phyloP scores from a whole-genome alignment of 92 coral and sea anemone species.

The Pocillopora grandis region DNA sequence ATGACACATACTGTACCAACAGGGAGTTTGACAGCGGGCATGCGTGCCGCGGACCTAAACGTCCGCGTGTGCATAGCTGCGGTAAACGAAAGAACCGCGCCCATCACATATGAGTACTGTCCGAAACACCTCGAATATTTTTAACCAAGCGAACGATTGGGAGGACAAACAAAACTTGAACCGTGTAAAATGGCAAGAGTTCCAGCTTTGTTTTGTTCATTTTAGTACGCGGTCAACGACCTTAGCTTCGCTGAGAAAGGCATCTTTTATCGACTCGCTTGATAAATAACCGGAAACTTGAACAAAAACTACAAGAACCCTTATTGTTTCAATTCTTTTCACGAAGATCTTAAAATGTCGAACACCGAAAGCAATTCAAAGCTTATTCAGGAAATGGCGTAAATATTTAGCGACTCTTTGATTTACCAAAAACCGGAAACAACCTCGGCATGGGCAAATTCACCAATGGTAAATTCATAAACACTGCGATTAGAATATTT shows the following conservation, averaged over 20 bases:
- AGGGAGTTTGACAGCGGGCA: slow-evolving; percentile 12
- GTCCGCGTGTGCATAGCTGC: slow-evolving; percentile 31
- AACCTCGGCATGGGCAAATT: background rate
- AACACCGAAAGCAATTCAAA: background rate
- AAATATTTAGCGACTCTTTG: background rate
- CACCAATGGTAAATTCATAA: background rate
- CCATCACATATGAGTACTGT: background rate
- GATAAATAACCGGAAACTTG: slow-evolving; percentile 18
- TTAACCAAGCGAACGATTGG: background rate
- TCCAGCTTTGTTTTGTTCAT: background rate
- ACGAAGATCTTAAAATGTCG: background rate
- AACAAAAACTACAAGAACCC: slow-evolving; percentile 4
- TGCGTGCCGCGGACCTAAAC: slow-evolving; percentile 18
- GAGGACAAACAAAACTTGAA: background rate
- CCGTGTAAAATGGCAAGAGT: background rate
- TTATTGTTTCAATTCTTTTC: background rate
- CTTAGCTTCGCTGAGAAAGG: background rate
- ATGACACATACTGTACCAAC: slow-evolving; percentile 6
- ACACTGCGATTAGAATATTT: background rate
- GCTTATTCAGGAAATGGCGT: slow-evolving; percentile 1
- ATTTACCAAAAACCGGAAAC: slow-evolving; percentile 13
- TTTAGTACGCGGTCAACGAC: slow-evolving; percentile 13
- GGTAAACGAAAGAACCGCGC: slow-evolving; percentile 34
- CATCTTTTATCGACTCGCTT: background rate
- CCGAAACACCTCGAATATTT: slow-evolving; percentile 1